These are phyloP conservation scores for Paralvinella palmiformis DNA, from an alignment of 1,140 invertebrate species.

Conservation along the genomic window DNA sequence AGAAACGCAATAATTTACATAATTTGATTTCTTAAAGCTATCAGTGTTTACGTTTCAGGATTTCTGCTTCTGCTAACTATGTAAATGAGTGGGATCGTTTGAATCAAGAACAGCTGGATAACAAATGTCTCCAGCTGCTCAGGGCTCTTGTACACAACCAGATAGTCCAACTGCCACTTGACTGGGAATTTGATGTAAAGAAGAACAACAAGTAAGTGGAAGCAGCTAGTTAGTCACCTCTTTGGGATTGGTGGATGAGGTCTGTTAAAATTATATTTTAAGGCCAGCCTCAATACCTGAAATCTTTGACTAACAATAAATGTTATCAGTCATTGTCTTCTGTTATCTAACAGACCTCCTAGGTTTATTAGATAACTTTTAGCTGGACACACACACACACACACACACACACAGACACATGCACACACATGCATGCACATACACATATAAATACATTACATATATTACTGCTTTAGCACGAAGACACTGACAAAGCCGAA, in stretches of 20 bases:
- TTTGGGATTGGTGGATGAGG: not conserved
- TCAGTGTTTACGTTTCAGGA: constrained; percentile 2
- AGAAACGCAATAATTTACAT: no score
- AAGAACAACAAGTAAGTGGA: not conserved
- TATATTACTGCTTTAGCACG: no score
- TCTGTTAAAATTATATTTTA: no score
- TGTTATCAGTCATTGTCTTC: not conserved
- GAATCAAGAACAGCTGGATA: constrained; percentile 44
- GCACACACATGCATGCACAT: not conserved
- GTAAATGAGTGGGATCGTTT: not conserved
- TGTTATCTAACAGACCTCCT: no score
- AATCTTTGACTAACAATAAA: not conserved
- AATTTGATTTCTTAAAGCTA: no score
- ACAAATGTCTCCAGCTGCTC: constrained; percentile 45
- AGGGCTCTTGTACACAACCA: constrained; percentile 47
- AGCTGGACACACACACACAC: not conserved
- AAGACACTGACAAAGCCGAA: no score
- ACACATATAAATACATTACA: no score
- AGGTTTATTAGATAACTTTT: not conserved
- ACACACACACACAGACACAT: not conserved
- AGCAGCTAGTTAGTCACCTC: not conserved
- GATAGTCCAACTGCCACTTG: constrained; percentile 40
- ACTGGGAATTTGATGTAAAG: constrained; percentile 31
- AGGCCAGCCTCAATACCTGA: no score
- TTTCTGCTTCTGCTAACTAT: not conserved